Percentiles rank a stretch among this genome's conserved stretches.
Evolutionary conservation across 1,140 invertebrate genomes (phyloP).

Genomic region (Formica selysi): DNA sequence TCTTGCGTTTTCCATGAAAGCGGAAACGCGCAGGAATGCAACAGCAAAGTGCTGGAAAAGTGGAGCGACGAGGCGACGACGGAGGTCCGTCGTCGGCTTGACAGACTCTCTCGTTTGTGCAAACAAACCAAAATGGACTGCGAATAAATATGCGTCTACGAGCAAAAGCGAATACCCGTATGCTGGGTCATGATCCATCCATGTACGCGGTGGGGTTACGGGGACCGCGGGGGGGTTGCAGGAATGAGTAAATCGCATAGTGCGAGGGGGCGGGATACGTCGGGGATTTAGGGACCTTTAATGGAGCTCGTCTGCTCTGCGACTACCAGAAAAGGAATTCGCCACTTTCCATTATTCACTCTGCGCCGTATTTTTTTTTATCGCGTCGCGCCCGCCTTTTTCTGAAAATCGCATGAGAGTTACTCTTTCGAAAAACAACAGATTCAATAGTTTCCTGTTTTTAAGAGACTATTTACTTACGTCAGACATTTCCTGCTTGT

Average conservation of each 20-base stretch:
- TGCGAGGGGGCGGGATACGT: conserved; percentile 78
- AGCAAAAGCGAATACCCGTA: conserved; percentile 84
- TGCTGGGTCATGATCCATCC: conserved; percentile 86
- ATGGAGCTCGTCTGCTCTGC: conserved; percentile 81
- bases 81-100: conserved; percentile 81
- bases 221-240: conserved; percentile 42
- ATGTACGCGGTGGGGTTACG: conserved; percentile 79
- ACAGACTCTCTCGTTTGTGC: conserved; percentile 83
- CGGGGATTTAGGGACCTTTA: conserved; percentile 85
- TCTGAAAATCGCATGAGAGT: not conserved
- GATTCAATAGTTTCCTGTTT: conserved; percentile 4
- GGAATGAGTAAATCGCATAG: conserved; percentile 61
- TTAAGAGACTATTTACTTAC: not conserved
- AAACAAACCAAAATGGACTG: conserved; percentile 87
- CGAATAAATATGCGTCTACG: conserved; percentile 86
- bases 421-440: conserved; percentile 17
- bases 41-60: conserved; percentile 76
- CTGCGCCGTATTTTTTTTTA: conserved; percentile 57
- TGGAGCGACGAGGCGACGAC: conserved; percentile 57
- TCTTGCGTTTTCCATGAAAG: conserved; percentile 63
- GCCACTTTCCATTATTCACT: conserved; percentile 81
- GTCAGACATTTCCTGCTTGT: not conserved
- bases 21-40: conserved; percentile 79
- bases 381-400: conserved; percentile 29
- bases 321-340: conserved; percentile 81